Conservation (phyloP, 2,888 invertebrate genomes). For the Lycocerus yunnanus region DNA sequence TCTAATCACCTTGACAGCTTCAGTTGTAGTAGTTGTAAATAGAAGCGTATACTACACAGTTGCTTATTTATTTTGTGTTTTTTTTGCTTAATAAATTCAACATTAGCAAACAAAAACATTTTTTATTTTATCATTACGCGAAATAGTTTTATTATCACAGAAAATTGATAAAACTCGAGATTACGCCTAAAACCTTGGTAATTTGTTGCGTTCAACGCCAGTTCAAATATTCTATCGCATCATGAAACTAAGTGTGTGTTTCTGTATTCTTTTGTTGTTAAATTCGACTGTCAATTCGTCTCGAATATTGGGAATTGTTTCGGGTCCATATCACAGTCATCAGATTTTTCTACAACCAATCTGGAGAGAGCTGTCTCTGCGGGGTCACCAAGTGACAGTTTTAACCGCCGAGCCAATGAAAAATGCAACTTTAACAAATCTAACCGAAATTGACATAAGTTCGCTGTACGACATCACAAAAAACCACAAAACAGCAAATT, state of each 20-base stretch:
- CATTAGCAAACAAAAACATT: too few species aligned
- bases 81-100: too few species aligned
- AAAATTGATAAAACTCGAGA: too few species aligned
- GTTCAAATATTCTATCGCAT: background rate
- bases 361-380: slow-evolving; percentile 52
- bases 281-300: slow-evolving; percentile 29
- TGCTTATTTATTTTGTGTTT: too few species aligned
- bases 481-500: background rate
- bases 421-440: slow-evolving; percentile 47
- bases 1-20: too few species aligned
- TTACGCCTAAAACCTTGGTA: too few species aligned
- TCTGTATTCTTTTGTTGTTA: background rate
- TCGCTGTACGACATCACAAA: slow-evolving; percentile 40
- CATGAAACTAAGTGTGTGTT: too few species aligned
- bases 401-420: slow-evolving; percentile 55
- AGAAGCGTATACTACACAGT: too few species aligned
- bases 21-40: too few species aligned
- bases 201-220: background rate
- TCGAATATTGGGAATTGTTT: slow-evolving; percentile 54
- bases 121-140: too few species aligned
- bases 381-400: slow-evolving; percentile 58
- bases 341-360: slow-evolving; percentile 56
- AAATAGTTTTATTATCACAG: too few species aligned
- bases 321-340: slow-evolving; percentile 58
- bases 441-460: slow-evolving; percentile 53